These are phyloP conservation scores for Pipa parva DNA, from an alignment of 2,113 vertebrate species.

Conservation along the genomic window DNA sequence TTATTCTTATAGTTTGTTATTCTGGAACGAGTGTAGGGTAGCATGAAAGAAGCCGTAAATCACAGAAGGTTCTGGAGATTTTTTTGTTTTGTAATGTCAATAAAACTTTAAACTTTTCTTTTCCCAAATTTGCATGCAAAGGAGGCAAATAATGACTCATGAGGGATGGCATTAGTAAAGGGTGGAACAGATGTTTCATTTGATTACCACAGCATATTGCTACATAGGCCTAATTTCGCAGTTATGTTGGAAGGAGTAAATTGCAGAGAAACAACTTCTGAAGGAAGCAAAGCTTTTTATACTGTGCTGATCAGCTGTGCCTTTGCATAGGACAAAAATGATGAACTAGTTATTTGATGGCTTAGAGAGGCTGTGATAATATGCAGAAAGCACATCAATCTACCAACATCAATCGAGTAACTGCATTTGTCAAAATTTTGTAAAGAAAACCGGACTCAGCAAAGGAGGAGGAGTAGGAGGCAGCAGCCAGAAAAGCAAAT, in stretches of 20 bases:
- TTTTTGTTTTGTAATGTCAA: not conserved
- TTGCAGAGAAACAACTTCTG: slow-evolving; percentile 2
- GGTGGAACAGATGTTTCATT: slow-evolving; percentile 21
- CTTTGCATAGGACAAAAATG: not conserved
- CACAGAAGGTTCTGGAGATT: not conserved
- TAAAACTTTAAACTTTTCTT: not conserved
- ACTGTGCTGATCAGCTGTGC: not conserved
- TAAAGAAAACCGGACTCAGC: too few species aligned
- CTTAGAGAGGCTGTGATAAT: too few species aligned
- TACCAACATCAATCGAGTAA: too few species aligned
- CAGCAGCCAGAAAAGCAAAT: too few species aligned
- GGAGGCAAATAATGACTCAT: slow-evolving; percentile 7
- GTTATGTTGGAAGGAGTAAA: not conserved
- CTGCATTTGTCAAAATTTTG: too few species aligned
- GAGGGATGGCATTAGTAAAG: not conserved
- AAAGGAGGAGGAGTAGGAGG: too few species aligned
- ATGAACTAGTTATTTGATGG: too few species aligned
- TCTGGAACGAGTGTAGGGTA: too few species aligned
- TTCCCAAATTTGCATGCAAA: slow-evolving; percentile 2
- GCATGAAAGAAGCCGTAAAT: not conserved
- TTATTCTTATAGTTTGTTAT: not conserved
- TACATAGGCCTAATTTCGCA: not conserved
- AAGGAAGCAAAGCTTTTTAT: not conserved
- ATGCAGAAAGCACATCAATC: too few species aligned
- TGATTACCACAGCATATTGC: slow-evolving; percentile 13